A percentile compares a stretch with the other conserved stretches of the same genome.
phyloP scores from a whole-genome alignment of 2,113 vertebrate species.

The Capreolus pygargus region DNA sequence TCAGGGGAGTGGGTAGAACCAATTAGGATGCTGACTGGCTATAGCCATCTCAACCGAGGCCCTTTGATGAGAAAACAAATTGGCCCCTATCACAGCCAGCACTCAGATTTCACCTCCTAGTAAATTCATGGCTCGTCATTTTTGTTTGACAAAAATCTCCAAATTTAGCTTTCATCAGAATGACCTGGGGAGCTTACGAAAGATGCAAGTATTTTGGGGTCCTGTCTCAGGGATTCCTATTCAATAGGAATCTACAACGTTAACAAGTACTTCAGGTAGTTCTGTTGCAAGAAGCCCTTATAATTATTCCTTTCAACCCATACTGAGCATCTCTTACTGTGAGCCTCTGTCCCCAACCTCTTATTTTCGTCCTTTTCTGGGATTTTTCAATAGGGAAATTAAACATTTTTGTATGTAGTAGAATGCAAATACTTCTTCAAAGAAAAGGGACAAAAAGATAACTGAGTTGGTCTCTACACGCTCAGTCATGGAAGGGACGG shows the following conservation, averaged over 20 bases:
- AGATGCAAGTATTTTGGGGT: neutral
- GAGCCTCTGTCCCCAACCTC: neutral
- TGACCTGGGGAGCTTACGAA: neutral
- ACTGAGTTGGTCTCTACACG: neutral
- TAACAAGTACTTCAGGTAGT: neutral
- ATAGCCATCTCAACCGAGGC: neutral
- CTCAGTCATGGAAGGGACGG: neutral
- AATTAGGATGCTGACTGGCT: neutral
- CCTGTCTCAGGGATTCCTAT: neutral
- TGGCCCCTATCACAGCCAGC: neutral
- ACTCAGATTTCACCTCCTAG: neutral
- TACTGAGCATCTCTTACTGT: neutral
- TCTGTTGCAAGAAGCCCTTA: neutral
- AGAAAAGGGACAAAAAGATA: neutral
- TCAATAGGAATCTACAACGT: neutral
- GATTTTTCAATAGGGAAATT: neutral
- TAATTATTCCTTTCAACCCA: neutral
- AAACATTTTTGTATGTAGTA: neutral
- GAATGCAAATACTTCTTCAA: neutral
- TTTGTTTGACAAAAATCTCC: neutral
- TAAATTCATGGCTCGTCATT: neutral
- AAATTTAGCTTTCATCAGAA: neutral
- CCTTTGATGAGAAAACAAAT: neutral
- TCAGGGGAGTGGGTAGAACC: neutral
- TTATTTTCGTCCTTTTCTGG: neutral